Evolutionary conservation across 2,888 invertebrate genomes (phyloP).

Genomic region (Hyposoter dolosus): DNA sequence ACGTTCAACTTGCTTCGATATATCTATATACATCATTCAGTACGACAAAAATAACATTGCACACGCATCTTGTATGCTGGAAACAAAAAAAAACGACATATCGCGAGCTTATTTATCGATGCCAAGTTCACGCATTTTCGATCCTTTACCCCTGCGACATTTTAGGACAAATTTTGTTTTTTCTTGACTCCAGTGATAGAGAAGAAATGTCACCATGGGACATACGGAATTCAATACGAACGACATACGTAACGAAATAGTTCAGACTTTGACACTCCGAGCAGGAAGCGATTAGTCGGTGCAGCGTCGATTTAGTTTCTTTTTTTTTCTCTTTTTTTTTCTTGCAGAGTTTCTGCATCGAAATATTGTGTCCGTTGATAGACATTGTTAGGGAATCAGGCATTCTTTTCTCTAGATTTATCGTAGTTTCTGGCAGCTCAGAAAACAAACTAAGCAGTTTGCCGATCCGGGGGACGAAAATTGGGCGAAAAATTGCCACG

Average conservation of each 20-base stretch:
- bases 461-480: not conserved
- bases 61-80: conserved; percentile 81
- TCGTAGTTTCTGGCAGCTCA: not conserved
- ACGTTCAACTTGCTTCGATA: conserved; percentile 4
- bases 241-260: conserved; percentile 2
- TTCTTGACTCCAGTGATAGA: conserved; percentile 48
- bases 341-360: not conserved
- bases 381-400: not conserved
- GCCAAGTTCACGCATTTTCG: conserved; percentile 51
- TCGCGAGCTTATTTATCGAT: conserved; percentile 78
- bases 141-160: conserved; percentile 63
- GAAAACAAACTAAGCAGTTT: not conserved
- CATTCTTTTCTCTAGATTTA: not conserved
- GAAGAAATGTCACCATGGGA: conserved; percentile 76
- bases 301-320: conserved; percentile 18
- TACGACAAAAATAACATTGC: conserved; percentile 64
- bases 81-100: conserved; percentile 57
- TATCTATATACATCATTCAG: conserved; percentile 18
- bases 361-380: not conserved
- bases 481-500: not conserved
- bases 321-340: not conserved
- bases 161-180: conserved; percentile 9
- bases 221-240: conserved; percentile 72
- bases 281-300: conserved; percentile 20
- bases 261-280: not conserved